phyloP scores from a whole-genome alignment of 2,888 invertebrate species.

The Thyatira batis region DNA sequence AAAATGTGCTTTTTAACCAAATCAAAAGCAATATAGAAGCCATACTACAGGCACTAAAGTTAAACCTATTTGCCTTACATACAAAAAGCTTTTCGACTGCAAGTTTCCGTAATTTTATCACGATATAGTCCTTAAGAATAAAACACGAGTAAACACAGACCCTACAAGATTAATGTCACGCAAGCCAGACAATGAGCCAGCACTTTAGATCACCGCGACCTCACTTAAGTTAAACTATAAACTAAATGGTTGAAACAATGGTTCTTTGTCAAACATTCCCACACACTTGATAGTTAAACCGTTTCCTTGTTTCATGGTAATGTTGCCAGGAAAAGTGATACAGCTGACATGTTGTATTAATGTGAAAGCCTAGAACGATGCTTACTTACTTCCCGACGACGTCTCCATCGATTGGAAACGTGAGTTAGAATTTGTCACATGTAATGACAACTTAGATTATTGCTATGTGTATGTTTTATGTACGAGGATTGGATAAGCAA shows the following conservation, averaged over 20 bases:
- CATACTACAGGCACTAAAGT: neutral
- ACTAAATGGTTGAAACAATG: constrained; percentile 42
- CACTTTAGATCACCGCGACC: constrained; percentile 24
- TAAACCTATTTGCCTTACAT: neutral
- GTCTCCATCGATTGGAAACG: neutral
- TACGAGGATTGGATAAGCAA: neutral
- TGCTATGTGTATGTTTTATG: neutral
- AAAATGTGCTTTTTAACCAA: neutral
- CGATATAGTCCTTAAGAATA: neutral
- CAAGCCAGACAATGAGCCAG: constrained; percentile 7
- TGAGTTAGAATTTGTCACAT: neutral
- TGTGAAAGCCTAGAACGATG: neutral
- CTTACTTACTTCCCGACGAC: neutral
- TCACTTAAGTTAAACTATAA: constrained; percentile 14
- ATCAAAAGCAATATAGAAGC: too few relatives aligned
- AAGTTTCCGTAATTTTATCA: neutral
- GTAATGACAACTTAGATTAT: neutral
- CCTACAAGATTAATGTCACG: constrained; percentile 8
- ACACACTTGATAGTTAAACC: constrained; percentile 9
- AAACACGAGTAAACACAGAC: neutral
- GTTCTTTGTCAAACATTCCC: constrained; percentile 38
- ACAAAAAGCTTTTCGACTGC: neutral
- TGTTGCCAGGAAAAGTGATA: constrained; percentile 6
- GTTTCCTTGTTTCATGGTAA: constrained; percentile 8
- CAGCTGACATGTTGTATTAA: neutral